Base-by-base conservation (phyloP, 2,888 invertebrate species). In the Orgyia antiqua region DNA sequence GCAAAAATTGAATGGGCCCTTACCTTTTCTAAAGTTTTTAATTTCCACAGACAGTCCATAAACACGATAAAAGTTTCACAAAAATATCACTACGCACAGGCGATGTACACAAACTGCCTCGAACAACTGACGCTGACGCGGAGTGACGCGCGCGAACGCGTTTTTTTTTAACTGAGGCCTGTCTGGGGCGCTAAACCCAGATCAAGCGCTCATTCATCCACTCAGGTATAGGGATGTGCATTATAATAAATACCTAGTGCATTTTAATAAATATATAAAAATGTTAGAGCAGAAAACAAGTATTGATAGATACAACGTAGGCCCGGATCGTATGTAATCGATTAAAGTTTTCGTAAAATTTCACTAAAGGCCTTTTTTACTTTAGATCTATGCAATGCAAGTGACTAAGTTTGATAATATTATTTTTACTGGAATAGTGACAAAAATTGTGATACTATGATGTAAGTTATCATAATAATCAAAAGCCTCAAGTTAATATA, bases 21-120 rank as follows among this genome's bases (percentile, higher is more conserved):
- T 32, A 39, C 34, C 31, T 24, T 15, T 15, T n/a, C 10, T 20
- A 3, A 27, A 13, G 7, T 13, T 28, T 24, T 10, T 10, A 35
- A 17, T 25, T 19, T 27, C 11, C 7, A n/a, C 26, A 34, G 23
- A 13, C 15, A 15, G 31, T 35, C 25, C 32, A 39, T 29, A 39
- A 35, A 41, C 51, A 52, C 51, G 51, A 47, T 36, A 39, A 42
- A 42, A 50, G 42, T 35, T 29, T 39, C 35, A 32, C 30, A 37
- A 27, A 31, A 34, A 35, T 32, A 29, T 31, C 45, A 47, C 47
- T 26, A 31, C 27, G 37, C 39, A 38, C 42, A 31, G 7, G 31
- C 29, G 34, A 24, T 36, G 26, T 12, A 12, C 39, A 36, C 38
- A 17, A 28, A 8, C 26, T 25, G 36, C 34, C 24, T 19, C 21